Conservation (phyloP, 2,797 vertebrate genomes). For the Vespertilio murinus region DNA sequence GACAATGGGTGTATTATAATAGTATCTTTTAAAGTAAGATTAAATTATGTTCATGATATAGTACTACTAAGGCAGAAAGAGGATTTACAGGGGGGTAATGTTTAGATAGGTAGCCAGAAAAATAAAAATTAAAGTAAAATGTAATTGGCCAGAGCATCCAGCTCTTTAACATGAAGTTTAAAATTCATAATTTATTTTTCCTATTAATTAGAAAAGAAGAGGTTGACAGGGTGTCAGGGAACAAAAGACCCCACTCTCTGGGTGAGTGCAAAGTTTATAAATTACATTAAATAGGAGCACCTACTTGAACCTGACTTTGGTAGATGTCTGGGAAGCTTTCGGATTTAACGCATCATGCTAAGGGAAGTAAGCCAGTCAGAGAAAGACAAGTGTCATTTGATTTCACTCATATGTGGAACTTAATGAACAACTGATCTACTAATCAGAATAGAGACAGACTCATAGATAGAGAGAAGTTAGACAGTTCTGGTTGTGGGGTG, state of each 20-base stretch:
- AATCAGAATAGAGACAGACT: neutral
- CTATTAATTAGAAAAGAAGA: conserved; percentile 1
- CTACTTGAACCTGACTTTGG: neutral
- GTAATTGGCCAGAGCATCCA: neutral
- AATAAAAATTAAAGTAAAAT: conserved; percentile 15
- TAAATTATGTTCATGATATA: neutral
- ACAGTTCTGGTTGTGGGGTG: neutral
- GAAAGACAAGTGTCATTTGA: neutral
- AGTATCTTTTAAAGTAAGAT: neutral
- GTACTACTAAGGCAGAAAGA: conserved; percentile 17
- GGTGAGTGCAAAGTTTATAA: neutral
- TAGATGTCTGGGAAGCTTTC: neutral
- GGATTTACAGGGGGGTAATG: conserved; percentile 4
- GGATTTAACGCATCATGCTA: neutral
- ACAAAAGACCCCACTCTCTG: neutral
- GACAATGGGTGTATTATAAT: neutral
- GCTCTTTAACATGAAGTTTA: neutral
- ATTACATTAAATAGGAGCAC: neutral
- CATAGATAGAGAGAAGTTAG: neutral
- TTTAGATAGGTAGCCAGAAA: conserved; percentile 1
- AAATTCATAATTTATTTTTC: conserved; percentile 39
- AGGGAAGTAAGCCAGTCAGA: neutral
- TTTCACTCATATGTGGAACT: neutral
- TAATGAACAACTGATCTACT: neutral
- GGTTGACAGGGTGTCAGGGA: neutral